Base-by-base conservation (phyloP, 2,888 invertebrate genomes). In the Caenorhabditis virilis region DNA sequence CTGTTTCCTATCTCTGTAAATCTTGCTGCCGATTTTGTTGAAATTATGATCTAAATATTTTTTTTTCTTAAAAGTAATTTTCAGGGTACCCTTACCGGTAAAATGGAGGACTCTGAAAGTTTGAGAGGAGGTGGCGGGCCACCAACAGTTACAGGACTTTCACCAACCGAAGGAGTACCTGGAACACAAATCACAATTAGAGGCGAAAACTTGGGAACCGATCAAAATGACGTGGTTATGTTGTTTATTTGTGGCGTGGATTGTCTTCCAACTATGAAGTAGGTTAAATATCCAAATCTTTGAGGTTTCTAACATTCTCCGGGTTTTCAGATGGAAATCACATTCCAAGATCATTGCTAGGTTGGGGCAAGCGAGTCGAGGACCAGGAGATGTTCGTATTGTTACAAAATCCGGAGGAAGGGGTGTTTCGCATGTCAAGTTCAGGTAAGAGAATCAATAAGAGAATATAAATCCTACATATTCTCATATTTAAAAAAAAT, bases 281-380 rank as follows among this genome's bases (percentile, higher is more conserved):
- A 1, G 22, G 43, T 45, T 22, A 41, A 36, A 16, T 16, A n/a
- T n/a, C n/a, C n/a, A n/a, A n/a, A n/a, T n/a, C n/a, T n/a, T n/a
- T n/a, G n/a, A n/a, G n/a, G n/a, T n/a, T n/a, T n/a, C n/a, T 23
- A n/a, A 20, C 22, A 49, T n/a, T 55, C 6, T 18, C 20, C 11
- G 27, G 13, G 41, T 7, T 33, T 57, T 47, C 52, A 95, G 97
- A 87, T 98, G 98, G 98, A 93, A 94, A 83, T 93, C 95, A 1
- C 88, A 91, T 30, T 97, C 94, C 83, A 98, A 98, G 87, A 94
- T 98, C 69, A 90, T 95, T 49, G 95, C 95, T 0, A 89, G 97
- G 57, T 92, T 95, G 5, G 95, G 95, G 0, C 90, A 92, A 1
- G 91, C 91, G 27, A 92, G 92, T 83, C 91, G 92, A 4, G 83